phyloP scores from a whole-genome alignment of 2,113 vertebrate genomes.

The Mionectes macconnelli region DNA sequence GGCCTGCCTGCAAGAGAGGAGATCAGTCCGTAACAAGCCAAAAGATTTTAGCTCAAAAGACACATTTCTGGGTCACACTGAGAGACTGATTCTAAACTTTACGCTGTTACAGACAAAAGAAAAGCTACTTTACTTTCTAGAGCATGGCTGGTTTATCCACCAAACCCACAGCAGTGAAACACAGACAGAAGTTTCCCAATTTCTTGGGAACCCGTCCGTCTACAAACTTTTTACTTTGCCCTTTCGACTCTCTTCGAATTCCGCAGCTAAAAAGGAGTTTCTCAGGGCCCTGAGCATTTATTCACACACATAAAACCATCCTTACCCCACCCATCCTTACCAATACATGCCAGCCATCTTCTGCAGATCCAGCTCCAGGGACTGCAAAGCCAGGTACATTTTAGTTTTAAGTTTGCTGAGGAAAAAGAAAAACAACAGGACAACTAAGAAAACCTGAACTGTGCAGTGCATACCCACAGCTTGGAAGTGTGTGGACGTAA shows the following conservation, averaged over 20 bases:
- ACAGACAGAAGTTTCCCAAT: accelerated
- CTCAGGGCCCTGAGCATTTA: neutral
- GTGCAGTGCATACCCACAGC: neutral
- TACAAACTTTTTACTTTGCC: neutral
- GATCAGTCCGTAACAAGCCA: neutral
- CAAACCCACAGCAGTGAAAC: neutral
- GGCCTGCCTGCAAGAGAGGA: conserved; percentile 83
- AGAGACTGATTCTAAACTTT: neutral
- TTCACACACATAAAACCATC: neutral
- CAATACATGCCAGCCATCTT: conserved; percentile 99
- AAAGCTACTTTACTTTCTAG: neutral
- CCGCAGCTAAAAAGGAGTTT: neutral
- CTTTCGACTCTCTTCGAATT: neutral
- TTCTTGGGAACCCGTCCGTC: neutral
- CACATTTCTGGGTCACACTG: neutral
- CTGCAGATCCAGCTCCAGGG: conserved; percentile 93
- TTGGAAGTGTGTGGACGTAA: neutral
- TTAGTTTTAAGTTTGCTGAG: conserved; percentile 96
- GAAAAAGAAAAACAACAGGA: neutral
- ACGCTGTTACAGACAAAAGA: neutral
- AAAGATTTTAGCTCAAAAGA: neutral
- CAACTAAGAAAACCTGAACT: neutral
- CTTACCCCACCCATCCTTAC: conserved; percentile 86
- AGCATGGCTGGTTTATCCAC: neutral
- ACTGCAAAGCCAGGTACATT: conserved; percentile 97